A percentile compares a stretch with the other conserved stretches of the same genome.
Evolutionary conservation across 1,140 invertebrate species (phyloP).

Genomic region (Drosophila rufa): DNA sequence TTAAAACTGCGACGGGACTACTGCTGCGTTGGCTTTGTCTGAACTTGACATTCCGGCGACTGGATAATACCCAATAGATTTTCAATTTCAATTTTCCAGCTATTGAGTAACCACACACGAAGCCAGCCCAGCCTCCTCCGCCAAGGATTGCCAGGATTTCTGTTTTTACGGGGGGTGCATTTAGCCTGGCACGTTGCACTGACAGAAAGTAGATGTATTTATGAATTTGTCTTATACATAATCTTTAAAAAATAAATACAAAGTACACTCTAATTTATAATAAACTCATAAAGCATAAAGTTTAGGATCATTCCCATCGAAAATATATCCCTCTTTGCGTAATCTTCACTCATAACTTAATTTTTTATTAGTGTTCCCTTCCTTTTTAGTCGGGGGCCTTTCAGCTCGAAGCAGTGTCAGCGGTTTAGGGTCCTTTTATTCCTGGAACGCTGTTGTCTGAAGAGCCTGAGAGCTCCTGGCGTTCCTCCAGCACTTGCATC

Average conservation of each 20-base stretch:
- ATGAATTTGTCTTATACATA: no score
- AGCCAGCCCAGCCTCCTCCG: conserved; percentile 3
- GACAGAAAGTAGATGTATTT: background rate
- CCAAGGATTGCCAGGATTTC: conserved; percentile 7
- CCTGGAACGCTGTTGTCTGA: conserved; percentile 21
- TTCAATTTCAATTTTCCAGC: conserved; percentile 73
- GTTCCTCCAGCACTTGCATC: conserved; percentile 9
- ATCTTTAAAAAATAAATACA: no score
- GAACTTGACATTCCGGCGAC: conserved; percentile 44
- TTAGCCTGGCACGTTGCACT: background rate
- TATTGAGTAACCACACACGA: conserved; percentile 59
- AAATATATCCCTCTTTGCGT: no score
- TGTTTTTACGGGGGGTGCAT: conserved; percentile 36
- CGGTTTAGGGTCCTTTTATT: conserved; percentile 44
- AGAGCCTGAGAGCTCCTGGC: background rate
- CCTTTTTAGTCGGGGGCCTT: conserved; percentile 12
- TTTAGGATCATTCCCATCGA: no score
- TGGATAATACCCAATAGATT: conserved; percentile 54
- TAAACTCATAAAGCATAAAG: no score
- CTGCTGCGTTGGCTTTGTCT: conserved; percentile 18
- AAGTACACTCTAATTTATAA: no score
- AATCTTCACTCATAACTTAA: background rate
- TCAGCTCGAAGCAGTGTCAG: conserved; percentile 33
- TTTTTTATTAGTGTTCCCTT: background rate
- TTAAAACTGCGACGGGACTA: conserved; percentile 24